Evolutionary conservation across 2,888 invertebrate genomes (phyloP), one percentile per base, ranked within the genome.

Genomic region (Cremastobaeus sp.): DNA sequence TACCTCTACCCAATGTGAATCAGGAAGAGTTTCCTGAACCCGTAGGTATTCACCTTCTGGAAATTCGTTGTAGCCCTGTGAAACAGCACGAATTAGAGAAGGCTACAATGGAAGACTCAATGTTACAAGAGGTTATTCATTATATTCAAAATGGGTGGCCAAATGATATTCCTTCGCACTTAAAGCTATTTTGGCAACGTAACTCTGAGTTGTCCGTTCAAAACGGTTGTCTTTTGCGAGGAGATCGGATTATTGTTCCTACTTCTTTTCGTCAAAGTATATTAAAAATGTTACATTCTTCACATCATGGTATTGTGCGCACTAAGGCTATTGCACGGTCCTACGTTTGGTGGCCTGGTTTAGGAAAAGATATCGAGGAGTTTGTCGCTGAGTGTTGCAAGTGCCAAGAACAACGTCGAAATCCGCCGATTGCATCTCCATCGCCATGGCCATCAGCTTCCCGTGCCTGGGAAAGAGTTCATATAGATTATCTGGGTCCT

Each of bases 181-280:
- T 55, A n/a, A 35, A 52, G 37, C 25, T 25, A 3, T 62, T 11
- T 14, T 55, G 48, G 37, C 4, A 20, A 17, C 9, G 18, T 11
- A 25, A 39, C 14, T 9, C 3, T 1, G 32, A 64, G 3, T 17
- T 64, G 20, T 64, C 52, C 6, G 32, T 18, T 52, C 34, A 41
- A 64, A 11, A 39, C 8, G 37, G 12, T 18, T 64, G 70, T 17
- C 0, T 70, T 1, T 3, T 62, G 6, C 39, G 48, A 17, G 62
- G 70, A 0, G 47, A 70, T 17, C 20, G 20, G n/a, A 15, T 70
- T 1, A 15, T 62, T 11, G 32, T 70, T 6, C 62, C 70, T 8
- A 20, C 4, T 12, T 25, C 28, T 1, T 9, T 41, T 11, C 41
- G 28, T 6, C 6, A 18, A 57, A 18, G 21, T 6, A 20, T 57